Base-by-base conservation (phyloP, 2,113 vertebrate genomes). In the Pachypanchax playfairii region DNA sequence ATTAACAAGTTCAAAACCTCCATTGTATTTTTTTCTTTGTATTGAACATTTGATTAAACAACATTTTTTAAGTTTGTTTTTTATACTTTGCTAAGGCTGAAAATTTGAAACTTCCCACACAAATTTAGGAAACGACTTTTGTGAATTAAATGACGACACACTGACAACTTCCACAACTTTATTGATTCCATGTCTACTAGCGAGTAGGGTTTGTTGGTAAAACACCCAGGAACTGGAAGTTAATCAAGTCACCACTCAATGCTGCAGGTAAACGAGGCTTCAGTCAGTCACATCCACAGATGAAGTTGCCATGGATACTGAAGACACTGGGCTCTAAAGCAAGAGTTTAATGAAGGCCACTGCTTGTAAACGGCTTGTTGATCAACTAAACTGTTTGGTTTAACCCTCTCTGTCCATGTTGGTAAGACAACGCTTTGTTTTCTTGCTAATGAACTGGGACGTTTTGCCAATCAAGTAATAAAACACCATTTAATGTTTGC, bases 1-100 rank as follows among this genome's bases (percentile, higher is more conserved):
- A 64, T 60, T 63, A 36, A 63, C 61, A 65, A 70, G 41, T 77
- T 77, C 58, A 84, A 73, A 61, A 87, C 66, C 65, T 85, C 77
- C 78, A 83, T 84, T 86, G n/a, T 54, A 24, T 86, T 80, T 89
- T 92, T 91, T 91, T 91, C 84, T 90, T 91, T 79, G n/a, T 77
- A 70, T 77, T 90, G 77, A 84, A 87, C 73, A 84, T 91, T 90
- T 91, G 79, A 92, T 90, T 90, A 91, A 92, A 92, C n/a, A n/a
- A 53, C 38, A 75, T 83, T 70, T 85, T 88, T 75, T 84, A 75
- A 42, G 0, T 31, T 57, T 31, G 41, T 61, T 10, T 22, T 13
- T 24, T 4, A 12, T 24, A 11, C 20, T n/a, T n/a, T n/a, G n/a
- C n/a, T n/a, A n/a, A n/a, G n/a, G n/a, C n/a, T n/a, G n/a, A n/a